Evolutionary conservation across 2,888 invertebrate genomes (phyloP).

Genomic region (Nomada ruficornis): DNA sequence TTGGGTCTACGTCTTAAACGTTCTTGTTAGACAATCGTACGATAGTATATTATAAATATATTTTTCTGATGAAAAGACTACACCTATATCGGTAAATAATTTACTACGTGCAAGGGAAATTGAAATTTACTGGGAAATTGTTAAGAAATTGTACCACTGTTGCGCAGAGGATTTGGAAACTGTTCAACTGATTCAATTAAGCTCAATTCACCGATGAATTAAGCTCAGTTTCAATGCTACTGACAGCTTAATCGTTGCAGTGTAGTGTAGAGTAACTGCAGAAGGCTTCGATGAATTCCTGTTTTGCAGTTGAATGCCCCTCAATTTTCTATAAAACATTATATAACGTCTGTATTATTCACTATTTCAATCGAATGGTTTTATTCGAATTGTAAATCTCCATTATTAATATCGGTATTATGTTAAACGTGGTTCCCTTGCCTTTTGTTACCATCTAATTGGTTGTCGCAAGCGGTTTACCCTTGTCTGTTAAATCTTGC

Average conservation of each 20-base stretch:
- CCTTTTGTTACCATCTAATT: slow-evolving; percentile 7
- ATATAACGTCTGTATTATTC: too few relatives aligned
- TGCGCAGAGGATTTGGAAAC: neutral
- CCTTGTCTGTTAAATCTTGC: neutral
- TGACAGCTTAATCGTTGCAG: slow-evolving; percentile 15
- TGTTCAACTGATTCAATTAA: slow-evolving; percentile 2
- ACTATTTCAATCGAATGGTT: too few relatives aligned
- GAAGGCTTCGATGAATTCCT: slow-evolving; percentile 4
- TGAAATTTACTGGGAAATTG: too few relatives aligned
- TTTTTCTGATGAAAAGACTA: too few relatives aligned
- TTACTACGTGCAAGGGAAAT: too few relatives aligned
- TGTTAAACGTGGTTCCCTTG: too few relatives aligned
- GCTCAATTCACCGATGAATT: slow-evolving; percentile 14
- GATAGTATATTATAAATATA: too few relatives aligned
- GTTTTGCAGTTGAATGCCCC: slow-evolving; percentile 14
- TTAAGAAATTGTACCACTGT: neutral
- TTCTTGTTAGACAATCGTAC: too few relatives aligned
- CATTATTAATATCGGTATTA: too few relatives aligned
- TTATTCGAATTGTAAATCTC: too few relatives aligned
- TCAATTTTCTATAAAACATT: neutral
- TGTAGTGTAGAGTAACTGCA: neutral
- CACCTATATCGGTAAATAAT: too few relatives aligned
- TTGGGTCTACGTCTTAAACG: too few relatives aligned
- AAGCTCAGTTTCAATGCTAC: slow-evolving; percentile 15
- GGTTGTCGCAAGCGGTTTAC: slow-evolving; percentile 17